These are phyloP conservation scores for Thalassophryne amazonica DNA, from an alignment of 2,797 vertebrate genomes.

Conservation along the genomic window DNA sequence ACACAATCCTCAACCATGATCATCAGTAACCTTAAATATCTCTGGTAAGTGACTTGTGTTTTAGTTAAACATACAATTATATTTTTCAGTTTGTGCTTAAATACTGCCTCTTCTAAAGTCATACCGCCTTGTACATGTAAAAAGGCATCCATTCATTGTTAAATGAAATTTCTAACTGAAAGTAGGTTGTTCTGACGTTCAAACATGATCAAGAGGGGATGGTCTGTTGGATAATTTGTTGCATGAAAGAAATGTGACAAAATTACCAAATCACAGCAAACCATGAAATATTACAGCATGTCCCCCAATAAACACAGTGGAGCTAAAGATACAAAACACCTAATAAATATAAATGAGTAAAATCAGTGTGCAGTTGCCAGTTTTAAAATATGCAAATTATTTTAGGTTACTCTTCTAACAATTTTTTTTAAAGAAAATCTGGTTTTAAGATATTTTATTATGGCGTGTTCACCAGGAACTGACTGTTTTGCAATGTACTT, in stretches of 20 bases:
- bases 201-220: constrained; percentile 63
- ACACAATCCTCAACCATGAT: neutral
- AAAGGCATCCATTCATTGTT: neutral
- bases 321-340: constrained; percentile 5
- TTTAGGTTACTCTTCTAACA: too few species aligned
- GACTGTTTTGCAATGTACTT: too few species aligned
- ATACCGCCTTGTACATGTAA: too few species aligned
- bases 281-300: constrained; percentile 26
- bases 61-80: neutral
- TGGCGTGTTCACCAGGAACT: too few species aligned
- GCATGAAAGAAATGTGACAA: constrained; percentile 38
- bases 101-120: neutral
- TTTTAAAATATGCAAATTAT: too few species aligned
- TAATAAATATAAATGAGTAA: too few species aligned
- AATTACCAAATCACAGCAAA: constrained; percentile 53
- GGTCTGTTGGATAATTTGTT: constrained; percentile 55
- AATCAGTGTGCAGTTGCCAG: too few species aligned
- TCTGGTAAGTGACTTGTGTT: neutral
- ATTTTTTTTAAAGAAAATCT: too few species aligned
- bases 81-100: neutral
- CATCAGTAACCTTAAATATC: constrained; percentile 1
- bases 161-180: constrained; percentile 31
- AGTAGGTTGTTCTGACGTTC: constrained; percentile 29
- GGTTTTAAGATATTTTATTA: too few species aligned
- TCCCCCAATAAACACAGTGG: constrained; percentile 25